Base-by-base conservation (phyloP, 1,140 invertebrate species). In the Macrosteles quadrilineatus region DNA sequence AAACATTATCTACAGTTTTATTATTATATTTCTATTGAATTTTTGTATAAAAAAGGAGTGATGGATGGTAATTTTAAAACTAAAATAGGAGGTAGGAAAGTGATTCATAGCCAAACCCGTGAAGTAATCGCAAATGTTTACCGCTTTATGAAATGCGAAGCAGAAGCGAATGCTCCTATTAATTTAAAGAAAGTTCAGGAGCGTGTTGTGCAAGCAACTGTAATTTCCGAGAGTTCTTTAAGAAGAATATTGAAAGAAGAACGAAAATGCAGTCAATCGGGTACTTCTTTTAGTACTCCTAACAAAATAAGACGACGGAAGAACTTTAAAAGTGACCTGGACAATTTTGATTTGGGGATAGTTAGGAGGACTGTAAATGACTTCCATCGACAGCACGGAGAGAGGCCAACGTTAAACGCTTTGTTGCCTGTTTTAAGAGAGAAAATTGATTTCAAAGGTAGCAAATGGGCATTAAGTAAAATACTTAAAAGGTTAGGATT, bases 371-470 rank as follows among this genome's bases (percentile, higher is more conserved):
- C 23, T n/a, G 30, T 67, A 25, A 29, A 67, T 50, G 19, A 50
- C n/a, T 47, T 67, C 45, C 45, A 67, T 27, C n/a, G 23, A 40
- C 57, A 36, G 25, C 19, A 68, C 32, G 45, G 45, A 27, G 17
- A 19, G n/a, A 17, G n/a, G 21, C 50, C 4, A 19, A 11, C 4
- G n/a, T n/a, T 57, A 43, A 32, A 57, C 14, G 14, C 25, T 17
- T n/a, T 68, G 17, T 29, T 21, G 23, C 4, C 1, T 36, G n/a
- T 40, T 36, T 23, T 23, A 64, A 62, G 43, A 50, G 40, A 67
- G 45, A 63, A 69, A 63, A 69, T 69, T 36, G 32, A 53, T 62
- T 69, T 69, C 43, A 69, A 69, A 63, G 53, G 68, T 32, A 29
- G 57, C 19, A 62, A 69, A 25, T 50, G 36, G 31, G 19, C 43